These are phyloP conservation scores for Solea senegalensis DNA, from an alignment of 2,113 vertebrate genomes.

Conservation along the genomic window DNA sequence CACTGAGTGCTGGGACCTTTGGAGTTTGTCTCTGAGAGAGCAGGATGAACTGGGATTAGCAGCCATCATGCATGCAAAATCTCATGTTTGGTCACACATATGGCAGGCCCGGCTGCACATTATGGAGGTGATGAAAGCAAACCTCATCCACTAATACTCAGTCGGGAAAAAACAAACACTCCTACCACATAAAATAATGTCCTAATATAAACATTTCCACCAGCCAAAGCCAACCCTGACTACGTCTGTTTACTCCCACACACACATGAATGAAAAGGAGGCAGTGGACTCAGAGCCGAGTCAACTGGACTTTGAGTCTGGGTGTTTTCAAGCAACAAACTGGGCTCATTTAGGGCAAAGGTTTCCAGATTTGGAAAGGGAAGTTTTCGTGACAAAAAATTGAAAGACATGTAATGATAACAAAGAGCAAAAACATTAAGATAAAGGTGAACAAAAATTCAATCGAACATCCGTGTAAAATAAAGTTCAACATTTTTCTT, in stretches of 20 bases:
- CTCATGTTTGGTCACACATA: constrained; percentile 53
- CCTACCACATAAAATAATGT: background rate
- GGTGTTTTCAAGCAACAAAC: background rate
- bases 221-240: background rate
- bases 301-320: constrained; percentile 23
- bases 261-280: background rate
- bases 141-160: constrained; percentile 20
- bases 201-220: background rate
- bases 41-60: constrained; percentile 62
- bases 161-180: constrained; percentile 13
- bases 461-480: too few relatives aligned
- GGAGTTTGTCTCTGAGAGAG: constrained; percentile 34
- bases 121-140: constrained; percentile 51
- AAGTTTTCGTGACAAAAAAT: too few relatives aligned
- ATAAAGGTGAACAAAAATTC: too few relatives aligned
- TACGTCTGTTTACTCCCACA: too few relatives aligned
- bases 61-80: constrained; percentile 55
- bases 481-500: too few relatives aligned
- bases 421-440: too few relatives aligned
- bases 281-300: background rate
- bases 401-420: too few relatives aligned
- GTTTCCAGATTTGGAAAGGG: background rate
- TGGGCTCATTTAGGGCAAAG: constrained; percentile 7
- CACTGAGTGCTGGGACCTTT: constrained; percentile 59
- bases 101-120: constrained; percentile 27